phyloP scores from a whole-genome alignment of 2,797 vertebrate species.

The Cossypha polioptera region DNA sequence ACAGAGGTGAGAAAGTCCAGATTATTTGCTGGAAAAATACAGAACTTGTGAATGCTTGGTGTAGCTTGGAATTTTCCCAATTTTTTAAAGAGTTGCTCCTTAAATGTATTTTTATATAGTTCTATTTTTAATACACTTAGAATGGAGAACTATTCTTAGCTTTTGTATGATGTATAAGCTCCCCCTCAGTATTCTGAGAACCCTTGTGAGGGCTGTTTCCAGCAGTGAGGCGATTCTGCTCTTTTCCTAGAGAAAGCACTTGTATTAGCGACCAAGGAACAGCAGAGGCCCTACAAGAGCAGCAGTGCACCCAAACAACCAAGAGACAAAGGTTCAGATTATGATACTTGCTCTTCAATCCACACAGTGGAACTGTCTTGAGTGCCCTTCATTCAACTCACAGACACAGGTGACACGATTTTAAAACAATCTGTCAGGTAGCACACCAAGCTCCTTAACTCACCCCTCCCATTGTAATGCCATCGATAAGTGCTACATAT shows the following conservation, averaged over 20 bases:
- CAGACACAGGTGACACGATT: background rate
- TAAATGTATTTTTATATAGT: background rate
- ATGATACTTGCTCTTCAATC: background rate
- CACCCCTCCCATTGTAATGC: conserved; percentile 98
- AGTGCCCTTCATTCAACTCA: background rate
- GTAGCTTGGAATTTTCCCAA: background rate
- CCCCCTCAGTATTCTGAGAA: background rate
- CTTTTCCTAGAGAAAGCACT: background rate
- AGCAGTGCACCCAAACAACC: background rate
- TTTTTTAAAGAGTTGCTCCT: background rate
- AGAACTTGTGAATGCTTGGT: background rate
- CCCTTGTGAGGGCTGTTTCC: background rate
- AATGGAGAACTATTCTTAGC: background rate
- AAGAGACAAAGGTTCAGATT: background rate
- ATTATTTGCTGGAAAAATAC: background rate
- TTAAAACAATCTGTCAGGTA: background rate
- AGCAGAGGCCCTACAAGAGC: background rate
- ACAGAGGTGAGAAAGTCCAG: background rate
- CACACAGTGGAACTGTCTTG: background rate
- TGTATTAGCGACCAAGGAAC: background rate
- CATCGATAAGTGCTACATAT: conserved; percentile 91
- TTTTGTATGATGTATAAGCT: background rate
- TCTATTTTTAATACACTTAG: background rate
- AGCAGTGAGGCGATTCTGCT: background rate
- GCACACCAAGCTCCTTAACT: conserved; percentile 71